Evolutionary conservation across 2,113 vertebrate species (phyloP), one percentile per base, ranked within the genome.

Genomic region (Ornithorhynchus anatinus): DNA sequence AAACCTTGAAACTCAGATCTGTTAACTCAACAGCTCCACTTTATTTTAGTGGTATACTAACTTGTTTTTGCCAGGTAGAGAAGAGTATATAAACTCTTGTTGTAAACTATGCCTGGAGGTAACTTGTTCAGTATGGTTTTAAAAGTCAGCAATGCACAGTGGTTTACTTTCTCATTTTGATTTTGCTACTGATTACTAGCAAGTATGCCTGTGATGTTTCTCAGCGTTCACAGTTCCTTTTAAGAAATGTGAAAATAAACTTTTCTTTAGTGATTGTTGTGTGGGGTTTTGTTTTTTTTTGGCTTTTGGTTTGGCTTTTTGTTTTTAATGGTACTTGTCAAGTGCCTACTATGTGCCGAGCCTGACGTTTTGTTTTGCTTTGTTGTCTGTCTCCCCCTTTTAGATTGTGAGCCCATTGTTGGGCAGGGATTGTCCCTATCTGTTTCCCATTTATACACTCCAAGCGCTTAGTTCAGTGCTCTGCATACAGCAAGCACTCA

Each of bases 211-310:
- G 56, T 23, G 38, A 68, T 77, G 36, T 47, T 75, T 84, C 73
- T 82, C 31, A 59, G 57, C 66, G 42, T 40, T 80, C 10, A 43
- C 72, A 47, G n/a, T 81, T 64, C 63, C 31, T 50, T 83, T 85
- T 81, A 39, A 63, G 48, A 85, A 79, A 77, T 74, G 59, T 54
- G 5, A 69, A 79, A 66, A 72, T 72, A 69, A 75, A 82, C 42
- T 32, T 79, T 9, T 64, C 50, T 20, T 8, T 56, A 48, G 77
- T 74, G 8, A 54, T 59, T 79, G 42, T 10, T 62, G 31, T 78
- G 42, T 22, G 61, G 10, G 25, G 16, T 80, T n/a, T n/a, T n/a
- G 31, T 10, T 50, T 69, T 81, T 65, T 39, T 5, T 45, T 72
- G 31, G n/a, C n/a, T n/a, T n/a, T n/a, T n/a, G n/a, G n/a, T n/a